Conservation (phyloP, 2,113 vertebrate genomes). For the Eudorcas thomsonii region DNA sequence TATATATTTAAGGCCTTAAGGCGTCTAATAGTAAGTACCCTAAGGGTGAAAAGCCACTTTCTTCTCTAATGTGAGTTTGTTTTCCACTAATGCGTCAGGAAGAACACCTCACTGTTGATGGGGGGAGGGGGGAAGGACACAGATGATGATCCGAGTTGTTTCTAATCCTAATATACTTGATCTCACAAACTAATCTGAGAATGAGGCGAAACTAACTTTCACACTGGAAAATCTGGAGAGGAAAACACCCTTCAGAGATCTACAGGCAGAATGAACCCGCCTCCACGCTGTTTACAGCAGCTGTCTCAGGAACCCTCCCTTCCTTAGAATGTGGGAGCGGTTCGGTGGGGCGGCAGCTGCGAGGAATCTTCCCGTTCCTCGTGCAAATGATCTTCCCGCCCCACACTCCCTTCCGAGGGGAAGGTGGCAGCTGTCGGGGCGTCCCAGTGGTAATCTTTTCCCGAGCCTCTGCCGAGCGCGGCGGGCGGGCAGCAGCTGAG, state of each 20-base stretch:
- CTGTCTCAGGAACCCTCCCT: conserved; percentile 32
- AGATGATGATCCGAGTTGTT: background rate
- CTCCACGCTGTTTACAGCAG: background rate
- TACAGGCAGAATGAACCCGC: background rate
- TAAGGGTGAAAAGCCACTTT: background rate
- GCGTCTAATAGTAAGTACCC: background rate
- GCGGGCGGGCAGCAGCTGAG: conserved; percentile 30
- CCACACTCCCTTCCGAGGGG: background rate
- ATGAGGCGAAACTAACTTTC: conserved; percentile 1
- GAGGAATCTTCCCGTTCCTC: background rate
- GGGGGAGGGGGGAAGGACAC: background rate
- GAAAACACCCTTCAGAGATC: background rate
- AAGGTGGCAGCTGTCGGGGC: conserved; percentile 48
- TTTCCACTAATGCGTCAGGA: background rate
- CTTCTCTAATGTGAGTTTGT: background rate
- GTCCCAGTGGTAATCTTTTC: background rate
- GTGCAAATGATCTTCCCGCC: background rate
- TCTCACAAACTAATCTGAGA: background rate
- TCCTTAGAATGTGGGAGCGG: conserved; percentile 38
- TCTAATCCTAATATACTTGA: background rate
- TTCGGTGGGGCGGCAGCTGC: conserved; percentile 46
- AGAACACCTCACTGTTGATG: background rate
- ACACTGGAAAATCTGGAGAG: background rate
- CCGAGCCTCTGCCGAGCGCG: background rate
- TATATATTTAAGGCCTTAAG: background rate